Conservation (phyloP, 2,888 invertebrate genomes). For the Incurvaria masculella region DNA sequence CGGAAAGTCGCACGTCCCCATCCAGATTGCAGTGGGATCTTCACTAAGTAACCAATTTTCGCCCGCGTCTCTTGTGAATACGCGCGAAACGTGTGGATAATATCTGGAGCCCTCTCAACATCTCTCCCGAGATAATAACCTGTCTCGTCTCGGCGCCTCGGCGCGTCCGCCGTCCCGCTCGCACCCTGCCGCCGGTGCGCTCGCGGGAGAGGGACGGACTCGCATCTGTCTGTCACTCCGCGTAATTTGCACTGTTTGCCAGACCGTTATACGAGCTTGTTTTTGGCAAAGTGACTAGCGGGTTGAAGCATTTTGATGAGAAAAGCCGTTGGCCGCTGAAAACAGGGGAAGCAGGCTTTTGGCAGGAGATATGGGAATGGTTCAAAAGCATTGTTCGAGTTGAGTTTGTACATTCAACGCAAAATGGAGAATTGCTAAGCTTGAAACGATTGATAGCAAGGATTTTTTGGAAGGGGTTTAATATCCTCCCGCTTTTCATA, state of each 20-base stretch:
- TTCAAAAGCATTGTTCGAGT: no score
- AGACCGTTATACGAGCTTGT: constrained; percentile 51
- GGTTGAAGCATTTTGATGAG: constrained; percentile 20
- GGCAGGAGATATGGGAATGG: no score
- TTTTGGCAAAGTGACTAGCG: constrained; percentile 46
- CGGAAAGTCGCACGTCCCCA: constrained; percentile 43
- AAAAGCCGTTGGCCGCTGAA: no score
- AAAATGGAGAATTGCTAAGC: no score
- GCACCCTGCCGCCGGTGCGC: background rate
- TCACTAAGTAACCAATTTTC: constrained; percentile 56
- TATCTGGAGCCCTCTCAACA: constrained; percentile 42
- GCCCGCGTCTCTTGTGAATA: constrained; percentile 49
- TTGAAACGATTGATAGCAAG: no score
- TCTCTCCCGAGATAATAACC: constrained; percentile 51
- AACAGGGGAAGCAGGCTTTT: no score
- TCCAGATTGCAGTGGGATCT: constrained; percentile 46
- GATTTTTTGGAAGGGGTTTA: no score
- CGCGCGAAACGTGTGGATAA: constrained; percentile 51
- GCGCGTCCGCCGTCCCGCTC: background rate
- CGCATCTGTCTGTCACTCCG: constrained; percentile 46
- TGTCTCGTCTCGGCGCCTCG: constrained; percentile 51
- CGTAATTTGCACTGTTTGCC: constrained; percentile 52
- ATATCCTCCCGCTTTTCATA: no score
- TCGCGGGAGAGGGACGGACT: constrained; percentile 24
- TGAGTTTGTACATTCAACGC: no score